Base-by-base conservation (phyloP, 2,888 invertebrate species). In the Hirtodrosophila confusa region DNA sequence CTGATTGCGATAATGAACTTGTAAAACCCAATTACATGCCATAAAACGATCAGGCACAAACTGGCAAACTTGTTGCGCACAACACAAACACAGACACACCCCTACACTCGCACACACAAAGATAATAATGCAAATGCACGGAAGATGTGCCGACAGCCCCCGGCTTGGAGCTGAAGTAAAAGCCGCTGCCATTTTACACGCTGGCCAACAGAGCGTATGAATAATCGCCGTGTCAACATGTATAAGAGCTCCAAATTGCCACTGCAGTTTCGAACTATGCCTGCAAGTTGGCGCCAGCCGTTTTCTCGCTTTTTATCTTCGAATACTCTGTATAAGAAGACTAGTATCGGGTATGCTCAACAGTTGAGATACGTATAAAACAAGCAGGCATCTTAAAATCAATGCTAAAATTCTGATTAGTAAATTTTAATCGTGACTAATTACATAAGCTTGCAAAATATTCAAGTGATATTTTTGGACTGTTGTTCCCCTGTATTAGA, bases 151-250 rank as follows among this genome's bases (percentile, higher is more conserved):
- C 27, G 4, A 6, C 41, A 39, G 54, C 37, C 35, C 10, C 43
- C 62, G 51, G 56, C 33, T 43, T 44, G 40, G 17, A 53, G 58
- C 43, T 12, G 23, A 45, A 43, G 37, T 44, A 55, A 62, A 60
- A 68, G 44, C 63, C 48, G 51, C 54, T 27, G 41, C 24, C 36
- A 58, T 49, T 73, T 76, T 67, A 41, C 17, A 54, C 48, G 43
- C 64, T 55, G 71, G 48, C 55, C 79, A 69, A 77, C 79, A 27
- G 78, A 73, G 78, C 86, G 80, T 80, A 86, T 86, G 78, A 73
- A 57, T 70, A 69, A 86, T 78, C 36, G n/a, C 12, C 44, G 43
- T 53, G 44, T 50, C 58, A 53, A 45, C 65, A 50, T 24, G 69
- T 79, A 86, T 83, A 86, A 86, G 80, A 78, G 82, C 45, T 49